Base-by-base conservation (phyloP, 2,888 invertebrate genomes). In the Trissolcus brochymenae region DNA sequence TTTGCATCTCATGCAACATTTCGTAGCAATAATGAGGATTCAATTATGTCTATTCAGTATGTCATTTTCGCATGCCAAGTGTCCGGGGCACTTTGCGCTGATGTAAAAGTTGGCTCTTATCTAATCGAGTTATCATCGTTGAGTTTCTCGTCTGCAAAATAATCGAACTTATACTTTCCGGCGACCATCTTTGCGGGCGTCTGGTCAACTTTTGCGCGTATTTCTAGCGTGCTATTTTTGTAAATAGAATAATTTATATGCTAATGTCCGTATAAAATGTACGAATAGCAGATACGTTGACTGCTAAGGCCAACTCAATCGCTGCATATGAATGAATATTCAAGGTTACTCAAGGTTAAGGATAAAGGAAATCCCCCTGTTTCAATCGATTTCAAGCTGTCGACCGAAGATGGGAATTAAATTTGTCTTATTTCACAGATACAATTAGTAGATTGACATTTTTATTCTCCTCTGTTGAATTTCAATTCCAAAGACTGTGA, bases 301-400 rank as follows among this genome's bases (percentile, higher is more conserved):
- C 72, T 62, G 66, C 55, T 46, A 29, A 64, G 49, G 64, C 60
- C 60, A 50, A 77, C 66, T 65, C 64, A 73, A 56, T 65, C 35
- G 53, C 68, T 73, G 77, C 72, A 73, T 68, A 68, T 73, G 73
- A 77, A 77, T 77, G 77, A 77, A 77, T 73, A 68, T 72, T 72
- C 76, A 77, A 72, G 72, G 72, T 62, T 68, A 77, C 55, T 77
- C 72, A 72, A 76, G 76, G 76, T 72, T 57, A 72, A 72, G 67
- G 67, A 62, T 67, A 53, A 53, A n/a, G 41, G 41, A 67, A 50
- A 67, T 54, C n/a, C 61, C 25, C 54, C 54, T 21, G 62, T 60
- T 35, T 35, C 11, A 35, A 35, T 35, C 35, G 25, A 21, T 1
- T 4, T 21, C 4, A 25, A 25, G 4, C 25, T 25, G 4, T 25